These are phyloP conservation scores for Strongylocentrotus purpuratus DNA, from an alignment of 35 echinoderm and acorn worm genomes.

Conservation along the genomic window DNA sequence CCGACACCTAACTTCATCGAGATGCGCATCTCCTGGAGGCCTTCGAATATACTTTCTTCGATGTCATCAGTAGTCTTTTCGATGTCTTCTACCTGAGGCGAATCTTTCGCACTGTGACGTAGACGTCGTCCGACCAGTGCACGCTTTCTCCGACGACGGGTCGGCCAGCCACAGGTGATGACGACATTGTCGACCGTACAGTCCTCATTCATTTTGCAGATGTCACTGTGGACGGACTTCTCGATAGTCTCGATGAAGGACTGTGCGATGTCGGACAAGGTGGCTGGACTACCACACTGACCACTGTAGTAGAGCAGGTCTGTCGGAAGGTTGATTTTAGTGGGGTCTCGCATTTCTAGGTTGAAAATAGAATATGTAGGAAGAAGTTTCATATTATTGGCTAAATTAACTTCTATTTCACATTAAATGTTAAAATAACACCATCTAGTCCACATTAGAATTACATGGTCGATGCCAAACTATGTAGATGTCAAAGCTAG, in stretches of 20 bases:
- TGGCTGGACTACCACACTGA: background rate
- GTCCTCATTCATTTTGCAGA: background rate
- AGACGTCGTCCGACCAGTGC: background rate
- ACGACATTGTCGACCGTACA: constrained; percentile 33
- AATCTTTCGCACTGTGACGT: background rate
- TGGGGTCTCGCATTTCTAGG: constrained; percentile 21
- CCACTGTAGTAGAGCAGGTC: constrained; percentile 43
- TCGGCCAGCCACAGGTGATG: constrained; percentile 7
- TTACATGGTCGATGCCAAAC: too few species aligned
- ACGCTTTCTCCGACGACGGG: constrained; percentile 2
- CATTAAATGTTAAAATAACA: too few species aligned
- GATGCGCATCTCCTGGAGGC: background rate
- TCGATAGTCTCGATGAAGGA: constrained; percentile 24
- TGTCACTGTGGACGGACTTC: background rate
- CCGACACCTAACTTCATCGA: background rate
- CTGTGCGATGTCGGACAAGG: background rate
- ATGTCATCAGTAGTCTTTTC: background rate
- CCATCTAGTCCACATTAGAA: too few species aligned
- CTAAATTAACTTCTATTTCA: too few species aligned
- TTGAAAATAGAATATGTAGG: background rate
- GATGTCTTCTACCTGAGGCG: background rate
- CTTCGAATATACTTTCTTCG: background rate
- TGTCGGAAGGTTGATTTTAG: constrained; percentile 25
- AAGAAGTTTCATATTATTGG: background rate
- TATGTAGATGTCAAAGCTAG: too few species aligned